These are phyloP conservation scores for Tachina fera DNA, from an alignment of 2,888 invertebrate genomes.

Conservation along the genomic window DNA sequence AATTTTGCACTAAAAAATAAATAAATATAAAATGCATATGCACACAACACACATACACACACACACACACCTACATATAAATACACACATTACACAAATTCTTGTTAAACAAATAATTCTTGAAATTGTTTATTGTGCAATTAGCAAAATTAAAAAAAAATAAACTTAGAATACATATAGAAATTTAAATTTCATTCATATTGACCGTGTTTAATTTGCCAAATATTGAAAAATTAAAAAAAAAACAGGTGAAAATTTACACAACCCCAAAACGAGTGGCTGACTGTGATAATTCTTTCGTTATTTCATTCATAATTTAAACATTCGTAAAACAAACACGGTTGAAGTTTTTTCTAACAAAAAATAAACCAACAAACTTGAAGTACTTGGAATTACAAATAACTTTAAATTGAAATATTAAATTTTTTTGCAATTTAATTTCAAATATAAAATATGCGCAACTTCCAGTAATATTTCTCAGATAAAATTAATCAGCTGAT, in stretches of 20 bases:
- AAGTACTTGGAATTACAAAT: background rate
- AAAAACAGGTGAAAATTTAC: background rate
- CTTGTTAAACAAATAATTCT: constrained; percentile 17
- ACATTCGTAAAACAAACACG: constrained; percentile 9
- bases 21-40: background rate
- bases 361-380: background rate
- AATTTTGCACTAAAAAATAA: background rate
- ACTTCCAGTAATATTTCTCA: too few species aligned
- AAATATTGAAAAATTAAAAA: background rate
- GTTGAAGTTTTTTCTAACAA: background rate
- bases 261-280: background rate
- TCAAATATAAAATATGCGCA: too few species aligned
- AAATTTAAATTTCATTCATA: constrained; percentile 49
- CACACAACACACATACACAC: too few species aligned
- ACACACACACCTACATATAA: too few species aligned
- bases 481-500: too few species aligned
- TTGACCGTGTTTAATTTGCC: background rate
- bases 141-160: constrained; percentile 9
- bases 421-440: too few species aligned
- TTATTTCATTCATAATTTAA: constrained; percentile 26
- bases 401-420: background rate
- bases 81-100: background rate
- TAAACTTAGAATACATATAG: background rate
- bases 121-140: constrained; percentile 9
- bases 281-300: background rate